Conservation (phyloP, 30 jellyfish, hydroid and myxozoan genomes). For the Catostylus mosaicus region DNA sequence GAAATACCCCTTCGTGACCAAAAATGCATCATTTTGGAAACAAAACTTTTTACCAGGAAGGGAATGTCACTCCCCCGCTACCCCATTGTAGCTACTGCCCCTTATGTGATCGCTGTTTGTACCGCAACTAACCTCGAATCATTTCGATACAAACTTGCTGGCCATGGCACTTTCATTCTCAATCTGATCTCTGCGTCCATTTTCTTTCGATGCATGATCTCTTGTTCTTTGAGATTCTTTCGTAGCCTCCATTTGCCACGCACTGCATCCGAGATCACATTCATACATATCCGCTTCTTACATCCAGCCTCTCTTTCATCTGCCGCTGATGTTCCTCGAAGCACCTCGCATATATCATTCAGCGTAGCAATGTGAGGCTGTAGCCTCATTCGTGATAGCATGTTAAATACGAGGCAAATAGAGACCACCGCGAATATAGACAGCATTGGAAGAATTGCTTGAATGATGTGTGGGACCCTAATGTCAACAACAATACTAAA, state of each 20-base stretch:
- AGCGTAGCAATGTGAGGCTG: background rate
- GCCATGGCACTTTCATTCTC: conserved; percentile 69
- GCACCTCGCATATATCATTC: conserved; percentile 1
- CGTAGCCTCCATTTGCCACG: conserved; percentile 73
- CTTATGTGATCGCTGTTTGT: background rate
- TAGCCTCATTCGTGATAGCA: background rate
- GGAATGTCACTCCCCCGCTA: no score
- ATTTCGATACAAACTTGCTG: conserved; percentile 68
- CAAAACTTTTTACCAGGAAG: no score
- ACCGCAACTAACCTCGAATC: conserved; percentile 65
- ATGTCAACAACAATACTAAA: no score
- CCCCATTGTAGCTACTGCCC: no score
- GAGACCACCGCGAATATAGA: background rate
- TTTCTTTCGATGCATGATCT: conserved; percentile 33
- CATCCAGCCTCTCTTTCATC: conserved; percentile 22
- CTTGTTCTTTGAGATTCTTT: conserved; percentile 37
- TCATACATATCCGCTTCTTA: conserved; percentile 39
- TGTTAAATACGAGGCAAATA: background rate
- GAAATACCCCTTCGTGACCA: background rate
- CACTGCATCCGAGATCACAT: conserved; percentile 47
- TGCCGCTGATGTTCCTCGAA: background rate
- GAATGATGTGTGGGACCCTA: background rate
- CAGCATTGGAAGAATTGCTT: background rate
- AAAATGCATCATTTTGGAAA: no score
- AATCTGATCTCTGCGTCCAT: conserved; percentile 75